Evolutionary conservation across 1,140 invertebrate genomes (phyloP), one percentile per base, ranked within the genome.

Genomic region (Cecropterus lyciades): DNA sequence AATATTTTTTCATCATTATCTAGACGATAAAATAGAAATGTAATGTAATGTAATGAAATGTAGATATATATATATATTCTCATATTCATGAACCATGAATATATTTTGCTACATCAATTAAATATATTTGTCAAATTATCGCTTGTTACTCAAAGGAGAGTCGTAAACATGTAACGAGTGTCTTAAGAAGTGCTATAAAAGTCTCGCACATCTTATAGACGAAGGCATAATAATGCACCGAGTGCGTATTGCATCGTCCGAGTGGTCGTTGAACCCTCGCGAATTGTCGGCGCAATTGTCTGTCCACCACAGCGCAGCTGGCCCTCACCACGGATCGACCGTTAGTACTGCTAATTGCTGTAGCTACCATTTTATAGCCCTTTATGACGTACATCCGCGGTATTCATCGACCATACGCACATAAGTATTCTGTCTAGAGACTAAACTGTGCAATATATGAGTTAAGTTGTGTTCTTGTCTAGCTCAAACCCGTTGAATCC

Each of bases 261-360:
- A 60, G 15, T 72, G 83, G 83, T 82, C 83, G 65, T 70, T 82
- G 83, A 89, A 84, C 84, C 71, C 73, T 71, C 56, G 77, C 77
- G 77, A 80, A 84, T 82, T 84, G 81, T 72, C 71, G 45, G 40
- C 59, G 57, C 77, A 89, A 85, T 87, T 87, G 81, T 80, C 77
- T 80, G 70, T 62, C 46, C 46, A 62, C 59, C 59, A 62, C 20
- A 33, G 65, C 81, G 69, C 84, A 85, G 80, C 79, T 85, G 80
- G 53, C 70, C 70, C 70, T 78, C 70, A 69, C 59, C 59, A 62
- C 53, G 40, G 65, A 70, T 65, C 69, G 72, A 76, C 77, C 73
- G 77, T 79, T 78, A 77, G 70, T 27, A 43, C 60, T 60, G 74
- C 73, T 89, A 87, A 89, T 87, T 89, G 78, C 78, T 73, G 55